A percentile compares a stretch with the other conserved stretches of the same genome.
phyloP scores from a whole-genome alignment of 2,888 invertebrate genomes.

The Leptopilina myrica region DNA sequence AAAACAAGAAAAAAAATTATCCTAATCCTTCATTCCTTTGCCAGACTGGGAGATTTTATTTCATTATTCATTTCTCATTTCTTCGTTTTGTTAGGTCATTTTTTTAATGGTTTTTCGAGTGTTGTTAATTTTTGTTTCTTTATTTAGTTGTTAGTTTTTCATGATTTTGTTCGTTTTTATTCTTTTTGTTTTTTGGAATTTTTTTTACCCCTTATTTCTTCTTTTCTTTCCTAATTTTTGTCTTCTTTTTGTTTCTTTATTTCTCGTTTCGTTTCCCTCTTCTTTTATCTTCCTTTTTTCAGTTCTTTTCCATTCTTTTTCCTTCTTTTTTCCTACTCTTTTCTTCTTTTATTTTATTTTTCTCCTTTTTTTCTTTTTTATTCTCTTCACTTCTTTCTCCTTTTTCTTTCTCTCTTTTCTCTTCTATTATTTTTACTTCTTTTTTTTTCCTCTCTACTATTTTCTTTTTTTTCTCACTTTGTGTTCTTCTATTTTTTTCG shows the following conservation, averaged over 20 bases:
- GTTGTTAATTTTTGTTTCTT: constrained; percentile 27
- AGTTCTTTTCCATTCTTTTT: constrained; percentile 40
- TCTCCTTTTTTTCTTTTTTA: background rate
- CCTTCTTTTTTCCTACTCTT: constrained; percentile 45
- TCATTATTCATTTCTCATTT: constrained; percentile 47
- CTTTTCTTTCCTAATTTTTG: constrained; percentile 47
- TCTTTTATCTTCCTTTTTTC: constrained; percentile 48
- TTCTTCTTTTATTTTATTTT: constrained; percentile 22
- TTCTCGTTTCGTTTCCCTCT: constrained; percentile 15
- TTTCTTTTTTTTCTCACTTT: background rate
- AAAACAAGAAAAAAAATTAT: constrained; percentile 24
- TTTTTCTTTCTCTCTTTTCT: constrained; percentile 29
- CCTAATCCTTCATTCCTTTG: constrained; percentile 50
- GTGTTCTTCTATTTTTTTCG: background rate
- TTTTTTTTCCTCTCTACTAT: constrained; percentile 44
- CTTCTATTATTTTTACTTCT: constrained; percentile 38
- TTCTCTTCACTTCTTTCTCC: constrained; percentile 1
- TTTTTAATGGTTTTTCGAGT: constrained; percentile 47
- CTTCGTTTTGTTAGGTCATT: constrained; percentile 40
- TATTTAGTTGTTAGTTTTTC: constrained; percentile 41
- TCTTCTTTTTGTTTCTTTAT: constrained; percentile 38
- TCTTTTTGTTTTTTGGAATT: constrained; percentile 37
- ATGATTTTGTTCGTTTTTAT: constrained; percentile 3
- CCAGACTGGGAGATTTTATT: constrained; percentile 53
- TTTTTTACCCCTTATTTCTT: constrained; percentile 18